These are phyloP conservation scores for Lasioglossum calceatum DNA, from an alignment of 2,888 invertebrate genomes.

Conservation along the genomic window DNA sequence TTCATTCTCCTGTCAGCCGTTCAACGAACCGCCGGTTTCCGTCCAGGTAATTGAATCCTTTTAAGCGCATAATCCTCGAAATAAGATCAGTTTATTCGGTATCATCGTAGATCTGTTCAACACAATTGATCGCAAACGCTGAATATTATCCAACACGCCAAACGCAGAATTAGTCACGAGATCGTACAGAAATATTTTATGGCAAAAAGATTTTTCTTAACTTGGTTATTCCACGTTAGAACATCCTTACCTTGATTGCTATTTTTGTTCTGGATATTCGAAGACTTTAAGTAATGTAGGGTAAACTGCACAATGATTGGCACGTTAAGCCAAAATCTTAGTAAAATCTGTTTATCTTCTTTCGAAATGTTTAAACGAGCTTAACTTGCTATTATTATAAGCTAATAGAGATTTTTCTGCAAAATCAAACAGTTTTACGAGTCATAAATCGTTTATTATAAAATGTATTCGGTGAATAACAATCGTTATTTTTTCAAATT, in stretches of 20 bases:
- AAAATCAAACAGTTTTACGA: too few relatives aligned
- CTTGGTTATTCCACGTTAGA: neutral
- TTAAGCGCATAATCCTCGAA: conserved; percentile 3
- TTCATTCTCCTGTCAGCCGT: conserved; percentile 63
- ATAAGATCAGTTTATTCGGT: neutral
- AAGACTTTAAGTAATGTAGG: neutral
- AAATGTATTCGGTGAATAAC: too few relatives aligned
- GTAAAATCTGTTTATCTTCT: too few relatives aligned
- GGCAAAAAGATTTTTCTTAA: neutral
- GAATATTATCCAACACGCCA: neutral
- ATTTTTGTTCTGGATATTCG: neutral
- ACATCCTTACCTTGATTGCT: neutral
- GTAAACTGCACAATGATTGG: too few relatives aligned
- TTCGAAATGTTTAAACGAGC: too few relatives aligned
- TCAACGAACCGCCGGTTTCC: conserved; percentile 28
- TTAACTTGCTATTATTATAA: too few relatives aligned
- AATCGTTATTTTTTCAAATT: too few relatives aligned
- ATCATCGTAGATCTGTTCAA: neutral
- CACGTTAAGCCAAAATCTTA: too few relatives aligned
- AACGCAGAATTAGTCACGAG: neutral
- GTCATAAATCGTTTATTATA: too few relatives aligned
- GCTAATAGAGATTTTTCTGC: too few relatives aligned
- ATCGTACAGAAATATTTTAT: too few relatives aligned
- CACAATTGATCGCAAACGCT: neutral
- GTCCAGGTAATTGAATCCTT: conserved; percentile 12